A percentile compares a stretch with the other conserved stretches of the same genome.
phyloP scores from a whole-genome alignment of 64 coral and sea anemone species.

The Trachythela sp. region DNA sequence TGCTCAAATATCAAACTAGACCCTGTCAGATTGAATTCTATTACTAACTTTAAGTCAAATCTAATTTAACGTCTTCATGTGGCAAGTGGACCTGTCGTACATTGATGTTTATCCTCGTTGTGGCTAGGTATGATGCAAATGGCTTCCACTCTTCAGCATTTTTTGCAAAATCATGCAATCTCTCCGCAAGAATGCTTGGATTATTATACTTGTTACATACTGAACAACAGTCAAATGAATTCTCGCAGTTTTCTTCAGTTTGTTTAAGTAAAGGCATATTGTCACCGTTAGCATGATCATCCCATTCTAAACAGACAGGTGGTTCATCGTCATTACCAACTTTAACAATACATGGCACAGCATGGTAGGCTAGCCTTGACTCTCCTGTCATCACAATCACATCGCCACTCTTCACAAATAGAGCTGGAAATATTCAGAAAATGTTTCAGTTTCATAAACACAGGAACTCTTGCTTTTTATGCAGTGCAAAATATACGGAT shows the following conservation, averaged over 20 bases:
- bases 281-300: background rate
- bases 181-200: background rate
- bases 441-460: too few species aligned
- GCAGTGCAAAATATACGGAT: background rate
- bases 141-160: constrained; percentile 59
- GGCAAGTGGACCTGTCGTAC: constrained; percentile 79
- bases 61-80: constrained; percentile 54
- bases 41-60: background rate
- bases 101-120: constrained; percentile 94
- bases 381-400: constrained; percentile 86
- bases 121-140: constrained; percentile 73
- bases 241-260: background rate
- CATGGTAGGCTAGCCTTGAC: constrained; percentile 86
- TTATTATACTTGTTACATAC: background rate
- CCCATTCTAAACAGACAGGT: constrained; percentile 67
- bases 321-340: constrained; percentile 54
- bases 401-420: constrained; percentile 86
- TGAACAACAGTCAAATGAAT: background rate
- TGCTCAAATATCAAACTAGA: background rate
- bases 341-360: constrained; percentile 87
- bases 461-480: background rate
- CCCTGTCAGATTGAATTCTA: background rate
- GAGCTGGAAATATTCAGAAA: constrained; percentile 79
- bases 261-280: background rate
- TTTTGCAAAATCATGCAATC: background rate